phyloP scores from a whole-genome alignment of 1,140 invertebrate species.

The Tenebrio molitor region DNA sequence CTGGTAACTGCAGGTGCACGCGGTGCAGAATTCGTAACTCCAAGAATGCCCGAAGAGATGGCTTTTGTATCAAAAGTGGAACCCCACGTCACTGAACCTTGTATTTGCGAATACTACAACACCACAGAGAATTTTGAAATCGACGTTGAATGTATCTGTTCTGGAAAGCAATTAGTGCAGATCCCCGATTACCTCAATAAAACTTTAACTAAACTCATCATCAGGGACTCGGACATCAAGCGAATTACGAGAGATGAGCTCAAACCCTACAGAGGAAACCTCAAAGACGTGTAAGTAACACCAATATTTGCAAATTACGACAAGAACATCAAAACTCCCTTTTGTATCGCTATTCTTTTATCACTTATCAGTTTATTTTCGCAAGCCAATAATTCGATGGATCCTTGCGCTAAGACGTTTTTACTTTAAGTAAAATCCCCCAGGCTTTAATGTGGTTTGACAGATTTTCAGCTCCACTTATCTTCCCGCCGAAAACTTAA shows the following conservation, averaged over 20 bases:
- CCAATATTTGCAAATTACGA: no score
- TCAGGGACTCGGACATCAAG: conserved; percentile 61
- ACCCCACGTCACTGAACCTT: conserved; percentile 3
- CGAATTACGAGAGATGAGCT: conserved; percentile 58
- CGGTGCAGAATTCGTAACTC: not conserved
- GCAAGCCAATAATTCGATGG: no score
- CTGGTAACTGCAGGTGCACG: not conserved
- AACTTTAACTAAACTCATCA: conserved; percentile 58
- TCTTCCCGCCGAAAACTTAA: no score
- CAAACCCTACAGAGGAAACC: conserved; percentile 58
- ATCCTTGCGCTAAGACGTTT: no score
- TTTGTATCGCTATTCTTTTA: no score
- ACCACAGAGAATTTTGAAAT: conserved; percentile 32
- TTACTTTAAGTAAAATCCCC: no score
- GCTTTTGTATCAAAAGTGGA: conserved; percentile 38
- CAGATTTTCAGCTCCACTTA: no score
- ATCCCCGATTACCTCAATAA: conserved; percentile 61
- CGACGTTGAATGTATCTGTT: conserved; percentile 64
- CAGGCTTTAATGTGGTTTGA: no score
- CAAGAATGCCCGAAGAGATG: conserved; percentile 15
- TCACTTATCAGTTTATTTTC: no score
- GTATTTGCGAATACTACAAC: conserved; percentile 40
- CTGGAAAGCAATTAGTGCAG: conserved; percentile 58
- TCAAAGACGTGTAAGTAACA: conserved; percentile 65
- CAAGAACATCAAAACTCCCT: not conserved